Evolutionary conservation across 2,888 invertebrate species (phyloP), one percentile per base, ranked within the genome.

Genomic region (Escarpia spicata): DNA sequence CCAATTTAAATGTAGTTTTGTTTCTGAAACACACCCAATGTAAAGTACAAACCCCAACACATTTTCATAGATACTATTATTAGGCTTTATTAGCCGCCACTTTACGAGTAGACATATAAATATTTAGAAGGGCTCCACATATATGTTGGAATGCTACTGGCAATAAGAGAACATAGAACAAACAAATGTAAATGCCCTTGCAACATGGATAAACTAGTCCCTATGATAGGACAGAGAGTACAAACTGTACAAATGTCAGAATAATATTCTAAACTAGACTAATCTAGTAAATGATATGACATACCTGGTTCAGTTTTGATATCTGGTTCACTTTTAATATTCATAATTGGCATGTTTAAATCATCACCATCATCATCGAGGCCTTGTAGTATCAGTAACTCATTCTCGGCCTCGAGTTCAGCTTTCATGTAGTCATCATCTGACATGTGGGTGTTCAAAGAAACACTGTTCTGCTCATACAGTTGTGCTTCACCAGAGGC

Each of bases 401-500:
- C 75, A 75, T 75, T 75, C 75, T 75, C 75, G 19, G 75, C 75
- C 75, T 75, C 75, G n/a, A 75, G 75, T 75, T 75, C 75, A 26
- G 75, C n/a, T n/a, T 75, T 75, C 75, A 75, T 75, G 75, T 75
- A 75, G 19, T 75, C 75, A 26, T 75, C 75, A 26, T 75, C n/a
- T 6, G 75, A 75, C 75, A 75, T 75, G 75, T 75, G 26, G 75
- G 26, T 75, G 75, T 75, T 75, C 26, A 75, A n/a, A 75, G 75
- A 19, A 75, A 75, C 19, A 26, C 75, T 26, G 26, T 75, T 75
- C 75, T 6, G 26, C 26, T 26, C 75, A 75, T 26, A 75, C 75
- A 75, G 19, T 3, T 15, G 75, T 2, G 19, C 19, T 26, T 75
- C 52, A 52, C 52, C 52, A 52, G 10, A 52, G 52, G 52, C 52